Evolutionary conservation across 2,797 vertebrate species (phyloP).

Genomic region (Sebastiscus albofasciatus): DNA sequence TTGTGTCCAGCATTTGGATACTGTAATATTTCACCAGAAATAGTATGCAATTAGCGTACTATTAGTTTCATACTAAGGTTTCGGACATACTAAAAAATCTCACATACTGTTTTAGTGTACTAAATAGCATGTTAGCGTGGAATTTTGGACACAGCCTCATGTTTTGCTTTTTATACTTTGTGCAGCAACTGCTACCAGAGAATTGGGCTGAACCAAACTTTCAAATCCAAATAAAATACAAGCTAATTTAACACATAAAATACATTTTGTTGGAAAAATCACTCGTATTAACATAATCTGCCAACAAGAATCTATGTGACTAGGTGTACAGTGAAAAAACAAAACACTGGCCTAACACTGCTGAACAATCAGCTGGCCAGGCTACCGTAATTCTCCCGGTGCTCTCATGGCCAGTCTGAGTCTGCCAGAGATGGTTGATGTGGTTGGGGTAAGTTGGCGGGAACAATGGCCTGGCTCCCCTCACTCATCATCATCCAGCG

Average conservation of each 20-base stretch:
- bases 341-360: no score
- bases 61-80: no score
- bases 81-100: no score
- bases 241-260: background rate
- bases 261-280: background rate
- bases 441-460: slow-evolving; percentile 29
- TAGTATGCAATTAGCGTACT: no score
- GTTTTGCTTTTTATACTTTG: no score
- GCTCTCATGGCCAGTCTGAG: background rate
- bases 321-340: background rate
- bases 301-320: background rate
- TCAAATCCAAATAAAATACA: background rate
- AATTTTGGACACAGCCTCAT: no score
- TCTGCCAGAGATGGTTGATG: slow-evolving; percentile 10
- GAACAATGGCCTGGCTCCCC: slow-evolving; percentile 39
- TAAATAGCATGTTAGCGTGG: no score
- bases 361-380: background rate
- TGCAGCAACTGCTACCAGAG: no score
- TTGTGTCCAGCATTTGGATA: no score
- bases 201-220: background rate
- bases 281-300: background rate
- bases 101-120: no score
- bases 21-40: no score
- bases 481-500: slow-evolving; percentile 45
- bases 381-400: background rate